Evolutionary conservation across 1,140 invertebrate genomes (phyloP), one percentile per base, ranked within the genome.

Genomic region (Helicoverpa armigera): DNA sequence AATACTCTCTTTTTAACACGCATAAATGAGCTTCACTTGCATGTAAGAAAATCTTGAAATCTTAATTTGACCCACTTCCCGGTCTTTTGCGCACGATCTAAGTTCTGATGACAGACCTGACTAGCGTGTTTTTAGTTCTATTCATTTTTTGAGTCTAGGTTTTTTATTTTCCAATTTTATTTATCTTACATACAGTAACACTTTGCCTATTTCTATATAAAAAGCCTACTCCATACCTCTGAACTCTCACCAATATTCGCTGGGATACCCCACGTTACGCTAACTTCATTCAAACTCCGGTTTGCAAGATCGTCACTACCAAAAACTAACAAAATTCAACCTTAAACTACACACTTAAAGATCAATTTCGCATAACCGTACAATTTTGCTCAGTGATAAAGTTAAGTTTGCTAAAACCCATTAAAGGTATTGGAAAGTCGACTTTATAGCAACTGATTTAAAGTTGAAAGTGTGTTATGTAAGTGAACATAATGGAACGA

Each of bases 211-310:
- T n/a, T n/a, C n/a, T n/a, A n/a, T n/a, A n/a, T n/a, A 54, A 87
- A 83, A 91, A 79, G 84, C 83, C 79, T 11, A 31, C 76, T 91
- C 92, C 87, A 92, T 82, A 89, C 80, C 84, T 74, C 13, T 3
- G 14, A 65, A 65, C 82, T 80, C 80, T 61, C 69, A 43, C 51
- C 80, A 87, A 86, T 83, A 88, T 85, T 86, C 80, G 69, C 88
- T 90, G 92, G 93, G 91, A 89, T 93, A 94, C 87, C 92, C 93
- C 93, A 88, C 88, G 89, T 94, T 92, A 86, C 91, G 89, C 85
- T 92, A 90, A 89, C 89, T 88, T 91, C 87, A 90, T 92, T 90
- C 88, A 92, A 91, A 89, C 86, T 82, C 75, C 78, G 80, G 67
- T 83, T 80, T 81, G 31, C 61, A 79, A 84, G 81, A 77, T 80